Percentiles rank a stretch among this genome's conserved stretches.
Conservation (phyloP, 2,888 invertebrate genomes). For the Epirrhoe alternata region DNA sequence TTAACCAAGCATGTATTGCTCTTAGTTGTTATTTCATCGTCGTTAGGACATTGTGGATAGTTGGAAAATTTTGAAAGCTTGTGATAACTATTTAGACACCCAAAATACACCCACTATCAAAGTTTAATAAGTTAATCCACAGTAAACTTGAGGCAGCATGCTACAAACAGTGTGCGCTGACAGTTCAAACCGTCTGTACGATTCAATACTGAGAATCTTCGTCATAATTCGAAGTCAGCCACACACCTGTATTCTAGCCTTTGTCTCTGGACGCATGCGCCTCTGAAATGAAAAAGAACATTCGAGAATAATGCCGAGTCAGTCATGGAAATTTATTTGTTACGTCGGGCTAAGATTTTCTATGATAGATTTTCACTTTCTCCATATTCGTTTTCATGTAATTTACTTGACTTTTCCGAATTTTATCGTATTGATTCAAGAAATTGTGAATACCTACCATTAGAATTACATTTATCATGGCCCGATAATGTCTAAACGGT, state of each 20-base stretch:
- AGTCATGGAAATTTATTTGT: slow-evolving; percentile 82
- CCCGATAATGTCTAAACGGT: slow-evolving; percentile 69
- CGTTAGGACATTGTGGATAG: slow-evolving; percentile 34
- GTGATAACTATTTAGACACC: neutral
- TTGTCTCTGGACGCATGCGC: slow-evolving; percentile 84
- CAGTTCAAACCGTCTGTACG: slow-evolving; percentile 60
- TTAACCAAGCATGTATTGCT: slow-evolving; percentile 82
- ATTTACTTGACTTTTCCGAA: neutral
- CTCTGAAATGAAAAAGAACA: slow-evolving; percentile 84
- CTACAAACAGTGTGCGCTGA: slow-evolving; percentile 83
- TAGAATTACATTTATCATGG: slow-evolving; percentile 61
- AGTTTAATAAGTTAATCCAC: slow-evolving; percentile 29
- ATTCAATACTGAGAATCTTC: slow-evolving; percentile 56
- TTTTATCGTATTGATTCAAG: neutral
- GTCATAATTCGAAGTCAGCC: slow-evolving; percentile 71
- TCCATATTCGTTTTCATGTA: neutral
- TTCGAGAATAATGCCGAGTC: slow-evolving; percentile 82
- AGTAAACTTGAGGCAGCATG: slow-evolving; percentile 76
- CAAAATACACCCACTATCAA: slow-evolving; percentile 1
- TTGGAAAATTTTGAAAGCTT: slow-evolving; percentile 17
- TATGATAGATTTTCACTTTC: slow-evolving; percentile 50
- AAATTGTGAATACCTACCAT: slow-evolving; percentile 53
- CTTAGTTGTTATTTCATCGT: slow-evolving; percentile 52
- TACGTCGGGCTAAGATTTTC: slow-evolving; percentile 61
- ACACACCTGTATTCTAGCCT: slow-evolving; percentile 81